Base-by-base conservation (phyloP, 2,888 invertebrate species). In the Xiphydria camelus region DNA sequence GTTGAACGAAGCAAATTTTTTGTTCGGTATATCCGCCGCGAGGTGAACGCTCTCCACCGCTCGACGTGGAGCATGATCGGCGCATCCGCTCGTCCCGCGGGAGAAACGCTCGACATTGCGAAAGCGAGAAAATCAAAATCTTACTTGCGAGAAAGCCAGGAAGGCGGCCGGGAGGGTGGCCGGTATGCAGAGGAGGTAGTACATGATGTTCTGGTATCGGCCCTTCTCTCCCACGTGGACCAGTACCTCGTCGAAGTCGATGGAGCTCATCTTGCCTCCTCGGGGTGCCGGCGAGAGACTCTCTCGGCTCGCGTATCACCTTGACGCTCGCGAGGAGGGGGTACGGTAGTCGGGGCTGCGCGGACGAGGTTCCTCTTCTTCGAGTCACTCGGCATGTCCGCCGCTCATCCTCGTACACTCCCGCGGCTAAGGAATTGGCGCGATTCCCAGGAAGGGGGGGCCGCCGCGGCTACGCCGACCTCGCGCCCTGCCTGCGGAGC, bases 101-200 rank as follows among this genome's bases (percentile, higher is more conserved):
- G n/a, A n/a, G n/a, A n/a, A n/a, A n/a, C n/a, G n/a, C n/a, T n/a
- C n/a, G n/a, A n/a, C n/a, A n/a, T n/a, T n/a, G n/a, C n/a, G n/a
- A n/a, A n/a, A n/a, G n/a, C n/a, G n/a, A n/a, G n/a, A n/a, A n/a
- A n/a, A n/a, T n/a, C n/a, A n/a, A n/a, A n/a, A n/a, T n/a, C 73
- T 75, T 58, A 85, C 83, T 79, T 85, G 85, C 25, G 83, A 83
- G 63, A 86, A 85, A 4, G 84, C 84, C 45, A 84, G 77, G 59
- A 84, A 86, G 0, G 83, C 84, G 3, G 84, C 83, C 0, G 86
- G 83, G 51, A 86, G 76, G 6, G 84, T 82, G 1, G 85, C 85
- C 12, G 85, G 76, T 45, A 83, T 83, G 66, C 86, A 83, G 19
- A 87, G 76, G 43, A 86, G 68, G 60, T 83, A 83, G 66, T 84